Percentiles rank a stretch among this genome's conserved stretches.
These are phyloP conservation scores for Nymphicus hollandicus DNA, from an alignment of 2,113 vertebrate genomes.

Conservation along the genomic window DNA sequence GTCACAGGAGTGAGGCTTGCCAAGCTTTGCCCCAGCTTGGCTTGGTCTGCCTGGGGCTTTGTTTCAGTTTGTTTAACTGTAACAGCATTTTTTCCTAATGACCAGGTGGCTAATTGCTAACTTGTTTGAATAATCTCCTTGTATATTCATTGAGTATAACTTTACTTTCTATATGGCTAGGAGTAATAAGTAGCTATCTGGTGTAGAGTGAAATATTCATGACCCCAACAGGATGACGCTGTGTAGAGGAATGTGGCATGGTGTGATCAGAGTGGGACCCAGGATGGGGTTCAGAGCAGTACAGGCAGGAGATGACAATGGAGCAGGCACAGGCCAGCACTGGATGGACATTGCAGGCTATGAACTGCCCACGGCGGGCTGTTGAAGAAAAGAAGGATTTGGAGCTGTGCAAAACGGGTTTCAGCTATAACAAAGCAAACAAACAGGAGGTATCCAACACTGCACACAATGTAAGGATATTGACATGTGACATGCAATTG, in stretches of 20 bases:
- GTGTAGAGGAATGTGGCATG: neutral
- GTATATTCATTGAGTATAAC: neutral
- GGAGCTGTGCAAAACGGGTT: neutral
- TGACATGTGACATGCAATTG: neutral
- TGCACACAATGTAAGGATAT: no score
- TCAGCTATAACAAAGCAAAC: neutral
- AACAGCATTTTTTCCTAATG: neutral
- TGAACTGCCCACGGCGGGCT: accelerated
- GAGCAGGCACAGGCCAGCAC: no score
- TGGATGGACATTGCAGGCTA: neutral
- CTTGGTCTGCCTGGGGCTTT: neutral
- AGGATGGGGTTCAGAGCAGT: neutral
- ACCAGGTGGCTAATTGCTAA: neutral
- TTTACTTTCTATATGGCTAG: neutral
- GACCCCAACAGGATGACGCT: no score
- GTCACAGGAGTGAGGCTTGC: neutral
- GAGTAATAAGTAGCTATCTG: neutral
- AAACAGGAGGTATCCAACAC: neutral
- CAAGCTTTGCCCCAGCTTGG: neutral
- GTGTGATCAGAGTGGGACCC: neutral
- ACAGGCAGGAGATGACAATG: neutral
- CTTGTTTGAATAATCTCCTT: neutral
- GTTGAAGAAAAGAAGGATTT: neutral
- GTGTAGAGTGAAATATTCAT: neutral
- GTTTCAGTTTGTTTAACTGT: neutral